Conservation (phyloP, 2,113 vertebrate species). For the Trichomycterus rosablanca region DNA sequence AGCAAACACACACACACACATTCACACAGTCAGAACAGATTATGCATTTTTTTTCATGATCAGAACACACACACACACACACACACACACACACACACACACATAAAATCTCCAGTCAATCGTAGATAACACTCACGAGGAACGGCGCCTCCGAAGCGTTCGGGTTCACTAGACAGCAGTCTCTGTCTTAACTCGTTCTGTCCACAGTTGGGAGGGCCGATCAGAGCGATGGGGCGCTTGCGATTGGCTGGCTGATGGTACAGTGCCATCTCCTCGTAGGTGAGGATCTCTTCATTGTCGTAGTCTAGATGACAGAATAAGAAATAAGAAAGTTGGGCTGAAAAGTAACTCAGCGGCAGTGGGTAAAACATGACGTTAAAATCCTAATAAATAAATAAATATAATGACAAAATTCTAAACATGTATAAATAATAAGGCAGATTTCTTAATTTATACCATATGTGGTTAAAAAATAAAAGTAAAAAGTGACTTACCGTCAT, state of each 20-base stretch:
- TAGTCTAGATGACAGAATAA: conserved; percentile 78
- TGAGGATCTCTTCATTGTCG: conserved; percentile 93
- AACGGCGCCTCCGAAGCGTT: conserved; percentile 86
- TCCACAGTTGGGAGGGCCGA: conserved; percentile 88
- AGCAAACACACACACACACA: no score
- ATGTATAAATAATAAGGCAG: no score
- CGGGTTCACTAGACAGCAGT: conserved; percentile 82
- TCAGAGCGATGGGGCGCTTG: conserved; percentile 89
- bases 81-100: no score
- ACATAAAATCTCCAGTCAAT: background rate
- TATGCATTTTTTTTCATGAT: no score
- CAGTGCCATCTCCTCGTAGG: conserved; percentile 97
- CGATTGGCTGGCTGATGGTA: conserved; percentile 97
- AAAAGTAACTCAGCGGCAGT: no score
- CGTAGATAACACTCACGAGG: conserved; percentile 60
- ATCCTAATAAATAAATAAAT: background rate
- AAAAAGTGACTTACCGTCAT: conserved; percentile 73
- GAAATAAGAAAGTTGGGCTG: background rate
- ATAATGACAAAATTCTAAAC: background rate
- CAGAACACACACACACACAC: no score
- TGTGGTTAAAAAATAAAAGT: no score
- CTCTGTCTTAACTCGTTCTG: conserved; percentile 86
- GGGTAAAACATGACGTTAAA: no score
- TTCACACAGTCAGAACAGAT: no score
- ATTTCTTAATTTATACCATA: no score